Evolutionary conservation across 2,113 vertebrate species (phyloP), one percentile per base, ranked within the genome.

Genomic region (Vicugna pacos): DNA sequence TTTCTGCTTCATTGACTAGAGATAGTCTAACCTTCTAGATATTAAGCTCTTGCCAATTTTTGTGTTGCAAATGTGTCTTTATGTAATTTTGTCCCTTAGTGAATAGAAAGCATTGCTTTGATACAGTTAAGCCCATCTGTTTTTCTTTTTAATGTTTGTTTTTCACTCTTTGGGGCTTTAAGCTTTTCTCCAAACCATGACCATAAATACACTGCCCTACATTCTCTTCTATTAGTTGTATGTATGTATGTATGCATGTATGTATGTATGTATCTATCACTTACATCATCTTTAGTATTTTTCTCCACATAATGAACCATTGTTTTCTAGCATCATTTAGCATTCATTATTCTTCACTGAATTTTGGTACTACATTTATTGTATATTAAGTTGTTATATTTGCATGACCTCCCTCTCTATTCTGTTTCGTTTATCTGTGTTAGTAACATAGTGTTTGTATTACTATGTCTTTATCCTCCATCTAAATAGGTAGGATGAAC

Each of bases 261-360:
- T n/a, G 0, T 26, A 77, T 64, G 3, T 54, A 56, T 54, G 4
- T 83, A 35, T 70, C 62, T 85, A 50, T 52, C 19, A 73, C 11
- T 50, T 75, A n/a, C 5, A 82, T 86, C 26, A 82, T 89, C 26
- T 83, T 94, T 91, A 48, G 38, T 88, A 67, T 75, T 35, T 93
- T 54, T 64, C n/a, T 42, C n/a, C 11, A 64, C 8, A 20, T 48
- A 62, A 24, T 60, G 15, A 32, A 52, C 38, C 14, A 48, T 48
- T 73, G 48, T 73, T 93, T 84, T 58, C 32, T 35, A 56, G 15
- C 0, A 48, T 75, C 8, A 30, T 75, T 97, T 85, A 38, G 76
- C 91, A 65, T 69, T 64, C 10, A 50, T 82, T 62, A 48, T 38
- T 80, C 26, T 22, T 15, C 32, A 28, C 42, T 79, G 22, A 50